Conservation (phyloP, 2,888 invertebrate species). For the Drosophila limbata region DNA sequence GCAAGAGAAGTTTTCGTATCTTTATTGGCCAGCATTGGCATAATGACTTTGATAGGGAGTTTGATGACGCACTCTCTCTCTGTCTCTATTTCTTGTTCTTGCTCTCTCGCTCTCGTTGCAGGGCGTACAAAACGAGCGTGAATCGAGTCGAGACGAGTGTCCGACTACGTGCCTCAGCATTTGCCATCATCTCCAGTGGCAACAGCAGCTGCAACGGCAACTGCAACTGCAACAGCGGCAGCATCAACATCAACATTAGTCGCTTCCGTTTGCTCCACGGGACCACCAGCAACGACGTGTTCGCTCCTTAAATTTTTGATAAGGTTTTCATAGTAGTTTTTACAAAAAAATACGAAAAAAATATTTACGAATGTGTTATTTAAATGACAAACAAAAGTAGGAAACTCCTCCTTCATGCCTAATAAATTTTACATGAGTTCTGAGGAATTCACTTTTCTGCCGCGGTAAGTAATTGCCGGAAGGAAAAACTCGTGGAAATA, state of each 20-base stretch:
- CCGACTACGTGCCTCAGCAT: constrained; percentile 18
- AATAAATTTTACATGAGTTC: constrained; percentile 71
- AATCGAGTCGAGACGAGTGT: constrained; percentile 4
- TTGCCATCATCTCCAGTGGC: constrained; percentile 8
- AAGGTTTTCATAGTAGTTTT: constrained; percentile 20
- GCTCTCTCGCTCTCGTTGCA: background rate
- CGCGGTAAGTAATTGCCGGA: constrained; percentile 69
- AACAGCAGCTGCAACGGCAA: constrained; percentile 3
- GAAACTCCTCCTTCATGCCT: constrained; percentile 4
- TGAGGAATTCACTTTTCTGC: constrained; percentile 82
- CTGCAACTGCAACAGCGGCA: constrained; percentile 15
- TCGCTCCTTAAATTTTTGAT: constrained; percentile 32
- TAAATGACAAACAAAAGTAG: constrained; percentile 1
- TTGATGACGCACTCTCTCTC: background rate
- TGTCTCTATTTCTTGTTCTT: background rate
- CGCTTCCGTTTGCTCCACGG: constrained; percentile 67
- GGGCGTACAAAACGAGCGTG: constrained; percentile 14
- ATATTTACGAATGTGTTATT: background rate
- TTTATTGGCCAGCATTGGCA: background rate
- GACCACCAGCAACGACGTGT: constrained; percentile 43
- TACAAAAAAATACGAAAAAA: background rate
- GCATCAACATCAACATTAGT: constrained; percentile 62
- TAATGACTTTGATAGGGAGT: constrained; percentile 10
- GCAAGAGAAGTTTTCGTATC: constrained; percentile 2
- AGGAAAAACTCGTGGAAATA: background rate